Evolutionary conservation across 2,888 invertebrate species (phyloP), one percentile per base, ranked within the genome.

Genomic region (Itoplectis maculator): DNA sequence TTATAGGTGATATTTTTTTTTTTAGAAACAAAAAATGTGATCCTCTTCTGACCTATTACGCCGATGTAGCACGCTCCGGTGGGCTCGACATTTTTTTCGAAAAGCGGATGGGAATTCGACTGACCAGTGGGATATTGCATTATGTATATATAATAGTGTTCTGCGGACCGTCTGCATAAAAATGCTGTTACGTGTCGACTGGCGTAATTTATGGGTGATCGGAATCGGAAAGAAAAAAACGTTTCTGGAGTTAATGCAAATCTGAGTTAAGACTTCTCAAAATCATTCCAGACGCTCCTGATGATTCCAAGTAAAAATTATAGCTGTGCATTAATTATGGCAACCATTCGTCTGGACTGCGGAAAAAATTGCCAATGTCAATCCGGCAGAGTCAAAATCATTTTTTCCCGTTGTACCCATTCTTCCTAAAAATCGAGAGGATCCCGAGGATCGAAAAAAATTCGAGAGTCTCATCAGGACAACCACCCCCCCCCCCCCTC

Each of bases 221-320:
- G 18, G 37, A n/a, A n/a, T n/a, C n/a, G 56, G 20, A 56, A 15
- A 20, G 51, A 20, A 40, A 18, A 40, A 69, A 69, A 56, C 6
- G 56, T 59, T 8, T 56, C 42, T 70, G 42, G n/a, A 23, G 45
- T 45, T 3, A 29, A 51, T 51, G 51, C 51, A 20, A 54, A 51
- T 1, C 13, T 20, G 18, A 54, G 4, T 23, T 20, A 51, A 18
- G 51, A 29, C 56, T 56, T 23, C 4, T 35, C 35, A 7, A n/a
- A n/a, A 56, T 56, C 29, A 29, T 29, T 23, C 9, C 9, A 56
- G 42, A 13, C 42, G 15, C 29, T 75, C 9, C 63, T 18, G 40
- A 29, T 35, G 40, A 51, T 45, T 15, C 35, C 54, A 49, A 65
- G 42, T 29, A 56, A 40, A 59, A 65, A 37, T 47, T 37, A 78